A percentile compares a stretch with the other conserved stretches of the same genome.
Conservation (phyloP, 2,797 vertebrate species). For the Sparidentex hasta region DNA sequence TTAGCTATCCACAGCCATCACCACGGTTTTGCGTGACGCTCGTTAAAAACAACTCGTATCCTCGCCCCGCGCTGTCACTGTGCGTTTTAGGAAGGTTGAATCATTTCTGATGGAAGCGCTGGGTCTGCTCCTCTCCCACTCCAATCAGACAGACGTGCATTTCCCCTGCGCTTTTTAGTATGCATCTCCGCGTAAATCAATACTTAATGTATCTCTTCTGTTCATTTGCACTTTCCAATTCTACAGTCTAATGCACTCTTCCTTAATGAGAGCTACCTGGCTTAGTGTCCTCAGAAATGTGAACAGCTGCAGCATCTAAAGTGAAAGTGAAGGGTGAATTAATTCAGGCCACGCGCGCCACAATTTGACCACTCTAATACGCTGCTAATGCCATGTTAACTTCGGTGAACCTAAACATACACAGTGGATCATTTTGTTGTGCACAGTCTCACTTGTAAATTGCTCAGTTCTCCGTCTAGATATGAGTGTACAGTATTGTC, state of each 20-base stretch:
- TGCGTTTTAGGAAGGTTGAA: constrained; percentile 17
- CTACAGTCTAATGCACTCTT: constrained; percentile 52
- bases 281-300: constrained; percentile 30
- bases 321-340: constrained; percentile 20
- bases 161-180: constrained; percentile 30
- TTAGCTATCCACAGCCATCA: constrained; percentile 40
- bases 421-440: constrained; percentile 1
- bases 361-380: constrained; percentile 22
- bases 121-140: constrained; percentile 25
- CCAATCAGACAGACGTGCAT: constrained; percentile 30
- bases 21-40: constrained; percentile 30
- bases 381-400: constrained; percentile 36
- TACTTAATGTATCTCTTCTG: constrained; percentile 62
- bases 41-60: constrained; percentile 39
- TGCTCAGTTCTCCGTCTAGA: background rate
- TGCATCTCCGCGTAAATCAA: constrained; percentile 54
- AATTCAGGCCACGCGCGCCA: constrained; percentile 41
- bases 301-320: constrained; percentile 41
- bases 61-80: background rate
- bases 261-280: constrained; percentile 50
- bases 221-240: constrained; percentile 66
- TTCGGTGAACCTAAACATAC: constrained; percentile 18
- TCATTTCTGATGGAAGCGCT: constrained; percentile 29
- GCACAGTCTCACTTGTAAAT: constrained; percentile 27
- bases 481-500: constrained; percentile 36